A percentile compares a stretch with the other conserved stretches of the same genome.
These are phyloP conservation scores for Gastracanthus pulcherrimus DNA, from an alignment of 2,888 invertebrate species.

Conservation along the genomic window DNA sequence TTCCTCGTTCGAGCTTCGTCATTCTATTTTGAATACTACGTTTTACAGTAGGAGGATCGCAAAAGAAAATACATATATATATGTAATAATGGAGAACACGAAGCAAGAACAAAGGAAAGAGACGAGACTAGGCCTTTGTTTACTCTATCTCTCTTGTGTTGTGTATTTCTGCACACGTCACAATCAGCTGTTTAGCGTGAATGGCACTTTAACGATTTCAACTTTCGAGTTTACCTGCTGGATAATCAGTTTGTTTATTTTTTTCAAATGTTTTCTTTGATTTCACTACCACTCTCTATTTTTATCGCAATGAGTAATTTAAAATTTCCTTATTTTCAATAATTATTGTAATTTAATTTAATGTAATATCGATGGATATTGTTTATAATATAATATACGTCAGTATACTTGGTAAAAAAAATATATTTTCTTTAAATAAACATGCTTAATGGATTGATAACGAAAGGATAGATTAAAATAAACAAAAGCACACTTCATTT, in stretches of 20 bases:
- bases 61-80: background rate
- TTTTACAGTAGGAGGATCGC: background rate
- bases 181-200: slow-evolving; percentile 1
- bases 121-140: background rate
- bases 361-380: too few relatives aligned
- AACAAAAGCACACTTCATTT: background rate
- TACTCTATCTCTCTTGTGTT: background rate
- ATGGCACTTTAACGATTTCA: background rate
- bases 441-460: too few relatives aligned
- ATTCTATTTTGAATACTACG: too few relatives aligned
- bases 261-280: background rate
- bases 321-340: too few relatives aligned
- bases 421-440: too few relatives aligned
- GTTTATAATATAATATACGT: too few relatives aligned
- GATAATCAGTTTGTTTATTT: background rate
- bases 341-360: too few relatives aligned
- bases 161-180: background rate
- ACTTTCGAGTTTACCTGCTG: background rate
- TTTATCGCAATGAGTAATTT: too few relatives aligned
- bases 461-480: too few relatives aligned
- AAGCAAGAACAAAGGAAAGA: background rate
- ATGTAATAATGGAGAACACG: background rate
- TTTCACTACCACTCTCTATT: too few relatives aligned
- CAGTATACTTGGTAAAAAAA: too few relatives aligned
- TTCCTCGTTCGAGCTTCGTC: background rate